These are phyloP conservation scores for Tetramorium bicarinatum DNA, from an alignment of 2,888 invertebrate genomes.

Conservation along the genomic window DNA sequence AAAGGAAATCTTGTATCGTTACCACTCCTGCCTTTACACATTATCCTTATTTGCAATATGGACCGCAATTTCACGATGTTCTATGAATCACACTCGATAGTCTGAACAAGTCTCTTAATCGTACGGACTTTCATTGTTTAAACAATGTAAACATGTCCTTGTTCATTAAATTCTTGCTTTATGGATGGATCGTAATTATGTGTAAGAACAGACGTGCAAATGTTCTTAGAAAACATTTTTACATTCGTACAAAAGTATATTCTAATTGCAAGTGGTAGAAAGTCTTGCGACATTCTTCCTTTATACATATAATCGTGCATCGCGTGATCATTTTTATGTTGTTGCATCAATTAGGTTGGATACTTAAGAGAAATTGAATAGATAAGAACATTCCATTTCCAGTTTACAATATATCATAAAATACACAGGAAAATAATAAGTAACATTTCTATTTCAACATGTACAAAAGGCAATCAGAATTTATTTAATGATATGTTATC, in stretches of 20 bases:
- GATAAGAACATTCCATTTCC: neutral
- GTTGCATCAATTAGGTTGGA: neutral
- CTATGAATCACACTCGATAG: slow-evolving; percentile 51
- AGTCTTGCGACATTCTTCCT: neutral
- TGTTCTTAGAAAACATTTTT: slow-evolving; percentile 52
- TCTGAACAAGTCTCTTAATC: slow-evolving; percentile 65
- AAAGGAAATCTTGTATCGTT: slow-evolving; percentile 22
- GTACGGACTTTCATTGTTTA: slow-evolving; percentile 64
- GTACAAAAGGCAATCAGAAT: slow-evolving; percentile 31
- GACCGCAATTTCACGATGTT: slow-evolving; percentile 64
- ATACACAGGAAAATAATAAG: neutral
- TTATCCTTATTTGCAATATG: slow-evolving; percentile 60
- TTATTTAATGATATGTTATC: slow-evolving; percentile 47
- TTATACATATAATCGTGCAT: neutral
- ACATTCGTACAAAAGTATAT: slow-evolving; percentile 35
- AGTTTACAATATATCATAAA: slow-evolving; percentile 19
- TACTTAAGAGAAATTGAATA: neutral
- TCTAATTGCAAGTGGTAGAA: neutral
- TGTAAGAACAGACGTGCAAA: neutral
- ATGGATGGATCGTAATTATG: slow-evolving; percentile 54
- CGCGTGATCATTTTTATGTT: neutral
- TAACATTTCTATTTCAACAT: slow-evolving; percentile 25
- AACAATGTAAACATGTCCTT: slow-evolving; percentile 51
- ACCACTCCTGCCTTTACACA: slow-evolving; percentile 64
- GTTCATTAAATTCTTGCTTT: slow-evolving; percentile 64